These are phyloP conservation scores for Tipula vernalis DNA, from an alignment of 2,888 invertebrate genomes.

Conservation along the genomic window DNA sequence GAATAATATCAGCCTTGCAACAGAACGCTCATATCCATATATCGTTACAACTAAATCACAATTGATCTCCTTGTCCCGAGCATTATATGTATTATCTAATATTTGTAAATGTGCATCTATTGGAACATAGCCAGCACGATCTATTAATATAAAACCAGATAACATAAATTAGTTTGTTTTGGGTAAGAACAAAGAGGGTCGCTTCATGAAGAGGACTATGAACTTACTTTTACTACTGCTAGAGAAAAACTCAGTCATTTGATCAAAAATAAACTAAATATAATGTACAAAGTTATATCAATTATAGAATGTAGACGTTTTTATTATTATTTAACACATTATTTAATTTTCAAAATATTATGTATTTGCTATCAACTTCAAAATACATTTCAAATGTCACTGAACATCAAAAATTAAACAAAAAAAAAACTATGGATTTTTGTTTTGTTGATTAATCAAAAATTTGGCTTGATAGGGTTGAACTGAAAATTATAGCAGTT, in stretches of 20 bases:
- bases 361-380: background rate
- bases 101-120: conserved; percentile 4
- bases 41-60: conserved; percentile 27
- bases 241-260: background rate
- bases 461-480: too few species aligned
- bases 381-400: background rate
- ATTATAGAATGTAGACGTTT: background rate
- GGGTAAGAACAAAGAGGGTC: background rate
- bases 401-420: too few species aligned
- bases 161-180: background rate
- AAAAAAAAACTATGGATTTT: background rate
- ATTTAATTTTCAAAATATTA: background rate
- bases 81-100: background rate
- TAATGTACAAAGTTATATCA: background rate
- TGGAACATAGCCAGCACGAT: background rate
- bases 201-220: background rate
- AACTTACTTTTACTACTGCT: background rate
- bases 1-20: conserved; percentile 36
- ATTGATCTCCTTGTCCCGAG: background rate
- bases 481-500: too few species aligned
- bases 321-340: background rate
- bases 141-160: background rate
- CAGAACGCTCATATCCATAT: conserved; percentile 40
- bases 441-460: background rate
- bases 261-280: background rate